phyloP scores from a whole-genome alignment of 2,888 invertebrate genomes.

The Eupithecia insigniata region DNA sequence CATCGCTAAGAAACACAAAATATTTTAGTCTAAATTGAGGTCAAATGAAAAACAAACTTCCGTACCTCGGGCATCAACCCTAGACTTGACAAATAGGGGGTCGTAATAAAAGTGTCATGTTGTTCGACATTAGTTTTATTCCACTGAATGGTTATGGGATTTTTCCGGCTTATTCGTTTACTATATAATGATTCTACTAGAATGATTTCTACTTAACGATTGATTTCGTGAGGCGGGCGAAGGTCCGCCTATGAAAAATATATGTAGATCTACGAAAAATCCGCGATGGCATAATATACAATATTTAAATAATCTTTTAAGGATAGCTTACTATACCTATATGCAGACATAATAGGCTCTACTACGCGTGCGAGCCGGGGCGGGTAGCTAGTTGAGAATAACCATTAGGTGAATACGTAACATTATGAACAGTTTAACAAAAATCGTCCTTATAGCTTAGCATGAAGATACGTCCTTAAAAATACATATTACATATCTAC shows the following conservation, averaged over 20 bases:
- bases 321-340: too few species aligned
- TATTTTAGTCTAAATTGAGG: slow-evolving; percentile 14
- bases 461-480: background rate
- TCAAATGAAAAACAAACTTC: slow-evolving; percentile 12
- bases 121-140: slow-evolving; percentile 29
- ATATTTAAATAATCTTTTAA: too few species aligned
- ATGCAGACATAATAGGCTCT: too few species aligned
- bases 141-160: background rate
- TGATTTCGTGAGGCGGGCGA: too few species aligned
- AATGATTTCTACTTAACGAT: too few species aligned
- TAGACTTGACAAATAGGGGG: slow-evolving; percentile 25
- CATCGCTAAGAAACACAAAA: slow-evolving; percentile 11
- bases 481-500: background rate
- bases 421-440: background rate
- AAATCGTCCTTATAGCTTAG: background rate
- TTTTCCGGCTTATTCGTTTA: background rate
- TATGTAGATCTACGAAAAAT: too few species aligned
- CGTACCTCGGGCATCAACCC: slow-evolving; percentile 25
- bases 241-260: too few species aligned
- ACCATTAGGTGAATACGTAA: background rate
- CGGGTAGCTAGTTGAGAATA: too few species aligned
- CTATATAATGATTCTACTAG: background rate
- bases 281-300: too few species aligned
- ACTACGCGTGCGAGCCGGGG: too few species aligned
- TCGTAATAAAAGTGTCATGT: slow-evolving; percentile 22